Evolutionary conservation across 2,888 invertebrate species (phyloP).

Genomic region (Abrostola triplasia): DNA sequence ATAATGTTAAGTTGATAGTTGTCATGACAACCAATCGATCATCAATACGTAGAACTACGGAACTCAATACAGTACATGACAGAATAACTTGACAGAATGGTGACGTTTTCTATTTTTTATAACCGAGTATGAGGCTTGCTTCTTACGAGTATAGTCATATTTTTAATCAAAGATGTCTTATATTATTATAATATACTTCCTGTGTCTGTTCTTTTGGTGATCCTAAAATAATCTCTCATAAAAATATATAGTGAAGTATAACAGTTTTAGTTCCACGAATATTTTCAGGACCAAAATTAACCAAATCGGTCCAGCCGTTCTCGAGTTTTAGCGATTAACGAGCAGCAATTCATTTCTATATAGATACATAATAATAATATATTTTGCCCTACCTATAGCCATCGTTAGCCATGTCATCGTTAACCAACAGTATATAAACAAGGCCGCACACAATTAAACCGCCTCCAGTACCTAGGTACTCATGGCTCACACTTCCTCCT

Average conservation of each 20-base stretch:
- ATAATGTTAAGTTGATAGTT: no score
- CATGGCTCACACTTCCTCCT: slow-evolving; percentile 11
- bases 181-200: slow-evolving; percentile 24
- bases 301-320: no score
- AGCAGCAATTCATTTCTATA: no score
- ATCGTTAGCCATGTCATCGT: neutral
- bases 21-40: no score
- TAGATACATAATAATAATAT: no score
- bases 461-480: slow-evolving; percentile 30
- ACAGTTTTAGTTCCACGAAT: no score
- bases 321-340: no score
- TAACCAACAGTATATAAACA: neutral
- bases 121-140: slow-evolving; percentile 32
- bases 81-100: slow-evolving; percentile 14
- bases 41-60: neutral
- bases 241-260: no score
- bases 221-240: no score
- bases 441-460: neutral
- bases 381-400: no score
- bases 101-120: slow-evolving; percentile 43
- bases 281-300: no score
- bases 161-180: slow-evolving; percentile 38
- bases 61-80: slow-evolving; percentile 1
- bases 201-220: no score
- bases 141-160: slow-evolving; percentile 53